Conservation (phyloP, 2,797 vertebrate species). For the Pteronotus mesoamericanus region DNA sequence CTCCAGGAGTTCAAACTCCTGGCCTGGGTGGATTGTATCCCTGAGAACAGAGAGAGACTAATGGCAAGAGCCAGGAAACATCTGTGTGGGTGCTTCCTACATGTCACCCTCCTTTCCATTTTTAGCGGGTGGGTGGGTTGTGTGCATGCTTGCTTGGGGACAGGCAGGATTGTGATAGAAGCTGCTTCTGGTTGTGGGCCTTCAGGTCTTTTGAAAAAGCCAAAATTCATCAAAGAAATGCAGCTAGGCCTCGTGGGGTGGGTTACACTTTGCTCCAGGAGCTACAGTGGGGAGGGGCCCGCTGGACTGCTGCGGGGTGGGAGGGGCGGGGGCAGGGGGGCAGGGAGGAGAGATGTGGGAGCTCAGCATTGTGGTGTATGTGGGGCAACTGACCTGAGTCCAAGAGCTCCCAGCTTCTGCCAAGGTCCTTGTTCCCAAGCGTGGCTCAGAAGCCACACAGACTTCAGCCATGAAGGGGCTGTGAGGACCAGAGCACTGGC, state of each 20-base stretch:
- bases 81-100: slow-evolving; percentile 5
- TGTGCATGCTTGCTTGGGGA: background rate
- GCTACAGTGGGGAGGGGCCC: background rate
- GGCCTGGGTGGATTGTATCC: background rate
- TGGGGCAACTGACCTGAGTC: background rate
- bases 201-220: background rate
- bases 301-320: too few species aligned
- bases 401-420: background rate
- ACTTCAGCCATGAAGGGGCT: background rate
- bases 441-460: background rate
- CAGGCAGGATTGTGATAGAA: background rate
- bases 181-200: background rate
- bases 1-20: background rate
- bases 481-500: background rate
- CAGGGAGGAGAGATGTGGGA: background rate
- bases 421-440: background rate
- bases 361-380: accelerated
- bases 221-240: background rate
- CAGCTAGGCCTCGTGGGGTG: background rate
- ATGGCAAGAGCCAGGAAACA: slow-evolving; percentile 46
- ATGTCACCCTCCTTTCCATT: background rate
- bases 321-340: background rate
- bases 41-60: background rate
- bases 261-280: too few species aligned
- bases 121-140: background rate